phyloP scores from a whole-genome alignment of 2,797 vertebrate species.

The Epinephelus awoara region DNA sequence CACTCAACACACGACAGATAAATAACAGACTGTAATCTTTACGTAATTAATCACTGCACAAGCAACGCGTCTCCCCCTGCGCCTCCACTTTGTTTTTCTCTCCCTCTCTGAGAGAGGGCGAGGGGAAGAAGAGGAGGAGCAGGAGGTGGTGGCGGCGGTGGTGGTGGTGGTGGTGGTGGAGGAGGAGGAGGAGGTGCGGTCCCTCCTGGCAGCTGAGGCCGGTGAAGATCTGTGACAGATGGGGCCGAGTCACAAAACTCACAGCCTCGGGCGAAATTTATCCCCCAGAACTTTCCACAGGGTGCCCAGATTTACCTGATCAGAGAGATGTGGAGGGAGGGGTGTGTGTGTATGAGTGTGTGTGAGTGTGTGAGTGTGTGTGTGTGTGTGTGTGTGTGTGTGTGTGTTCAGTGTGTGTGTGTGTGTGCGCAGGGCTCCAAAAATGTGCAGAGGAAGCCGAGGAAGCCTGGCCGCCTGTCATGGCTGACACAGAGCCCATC shows the following conservation, averaged over 20 bases:
- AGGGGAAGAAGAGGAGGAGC: conserved; percentile 33
- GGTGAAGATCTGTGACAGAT: conserved; percentile 96
- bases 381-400: conserved; percentile 20
- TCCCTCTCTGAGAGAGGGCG: conserved; percentile 33
- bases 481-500: conserved; percentile 97
- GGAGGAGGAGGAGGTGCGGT: conserved; percentile 79
- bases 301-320: conserved; percentile 98
- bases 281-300: conserved; percentile 91
- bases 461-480: conserved; percentile 93
- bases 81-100: conserved; percentile 31
- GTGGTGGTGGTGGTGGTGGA: conserved; percentile 63
- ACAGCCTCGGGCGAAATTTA: conserved; percentile 84
- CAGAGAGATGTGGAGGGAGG: conserved; percentile 79
- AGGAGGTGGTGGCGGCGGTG: conserved; percentile 32
- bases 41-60: conserved; percentile 45
- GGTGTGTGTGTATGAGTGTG: conserved; percentile 7
- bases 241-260: conserved; percentile 96
- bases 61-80: conserved; percentile 25
- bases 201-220: conserved; percentile 91
- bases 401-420: background rate
- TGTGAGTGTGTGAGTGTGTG: conserved; percentile 41
- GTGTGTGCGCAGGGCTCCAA: conserved; percentile 28
- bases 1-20: conserved; percentile 23
- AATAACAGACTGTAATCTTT: conserved; percentile 53
- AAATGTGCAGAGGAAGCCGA: conserved; percentile 91